Conservation (phyloP, 2,888 invertebrate genomes). For the Protodeltote pygarga region DNA sequence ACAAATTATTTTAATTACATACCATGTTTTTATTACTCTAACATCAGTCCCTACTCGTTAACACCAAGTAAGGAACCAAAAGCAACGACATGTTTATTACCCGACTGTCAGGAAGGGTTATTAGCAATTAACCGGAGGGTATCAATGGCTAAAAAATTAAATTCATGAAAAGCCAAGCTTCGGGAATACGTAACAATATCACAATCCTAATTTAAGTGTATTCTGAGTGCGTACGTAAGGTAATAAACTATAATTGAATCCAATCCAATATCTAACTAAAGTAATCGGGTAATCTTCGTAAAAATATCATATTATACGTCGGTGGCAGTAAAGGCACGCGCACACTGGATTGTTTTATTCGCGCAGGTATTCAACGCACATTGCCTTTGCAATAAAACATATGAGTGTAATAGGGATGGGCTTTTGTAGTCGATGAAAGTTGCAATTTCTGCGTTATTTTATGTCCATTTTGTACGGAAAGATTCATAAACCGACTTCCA, state of each 20-base stretch:
- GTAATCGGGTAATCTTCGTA: conserved; percentile 70
- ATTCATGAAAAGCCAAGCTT: too few relatives aligned
- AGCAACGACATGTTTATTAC: too few relatives aligned
- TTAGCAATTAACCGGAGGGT: too few relatives aligned
- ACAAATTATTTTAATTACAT: too few relatives aligned
- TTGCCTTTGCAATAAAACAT: conserved; percentile 70
- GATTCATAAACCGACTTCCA: too few relatives aligned
- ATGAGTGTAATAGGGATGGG: conserved; percentile 61
- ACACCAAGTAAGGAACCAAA: too few relatives aligned
- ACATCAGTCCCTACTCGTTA: too few relatives aligned
- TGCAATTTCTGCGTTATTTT: too few relatives aligned
- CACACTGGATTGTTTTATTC: conserved; percentile 74
- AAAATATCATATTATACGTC: conserved; percentile 61
- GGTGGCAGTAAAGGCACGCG: conserved; percentile 67
- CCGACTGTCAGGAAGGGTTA: too few relatives aligned
- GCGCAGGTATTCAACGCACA: conserved; percentile 74
- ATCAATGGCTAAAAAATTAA: too few relatives aligned
- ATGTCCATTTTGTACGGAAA: too few relatives aligned
- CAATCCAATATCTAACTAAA: conserved; percentile 64
- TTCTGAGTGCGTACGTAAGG: conserved; percentile 28
- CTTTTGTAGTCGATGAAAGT: conserved; percentile 23
- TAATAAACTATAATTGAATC: conserved; percentile 61
- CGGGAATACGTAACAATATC: conserved; percentile 15
- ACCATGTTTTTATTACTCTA: too few relatives aligned
- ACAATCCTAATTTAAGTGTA: conserved; percentile 18